Evolutionary conservation across 2,888 invertebrate genomes (phyloP).

Genomic region (Phymatocera aterrima): DNA sequence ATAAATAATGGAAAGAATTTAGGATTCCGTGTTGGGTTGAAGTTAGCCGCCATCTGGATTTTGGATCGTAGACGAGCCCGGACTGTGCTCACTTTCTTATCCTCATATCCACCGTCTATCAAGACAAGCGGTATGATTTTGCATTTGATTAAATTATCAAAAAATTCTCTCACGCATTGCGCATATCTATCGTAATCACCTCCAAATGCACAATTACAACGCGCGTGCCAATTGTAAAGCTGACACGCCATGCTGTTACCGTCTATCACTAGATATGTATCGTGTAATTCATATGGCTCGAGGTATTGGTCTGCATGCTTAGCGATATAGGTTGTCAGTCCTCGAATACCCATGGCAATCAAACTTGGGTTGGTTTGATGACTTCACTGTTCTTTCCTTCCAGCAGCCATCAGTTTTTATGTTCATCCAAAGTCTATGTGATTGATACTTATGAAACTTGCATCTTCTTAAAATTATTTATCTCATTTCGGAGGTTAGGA

Average conservation of each 20-base stretch:
- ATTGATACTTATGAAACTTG: no score
- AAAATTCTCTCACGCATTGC: constrained; percentile 81
- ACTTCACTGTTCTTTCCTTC: not conserved
- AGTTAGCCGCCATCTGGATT: constrained; percentile 77
- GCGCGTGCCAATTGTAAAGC: constrained; percentile 80
- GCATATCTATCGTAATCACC: constrained; percentile 90
- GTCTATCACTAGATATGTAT: constrained; percentile 86
- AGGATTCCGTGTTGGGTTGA: constrained; percentile 77
- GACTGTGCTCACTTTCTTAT: constrained; percentile 83
- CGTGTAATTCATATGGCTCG: constrained; percentile 80
- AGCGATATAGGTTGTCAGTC: constrained; percentile 88
- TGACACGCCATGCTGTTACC: constrained; percentile 87
- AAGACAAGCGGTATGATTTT: constrained; percentile 84
- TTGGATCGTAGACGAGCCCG: constrained; percentile 79
- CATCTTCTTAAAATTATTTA: not conserved
- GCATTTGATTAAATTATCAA: constrained; percentile 82
- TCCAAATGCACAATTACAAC: constrained; percentile 85
- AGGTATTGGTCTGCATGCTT: constrained; percentile 81
- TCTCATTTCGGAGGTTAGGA: not conserved
- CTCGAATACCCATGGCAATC: constrained; percentile 87
- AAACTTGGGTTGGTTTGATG: not conserved
- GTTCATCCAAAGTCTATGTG: not conserved
- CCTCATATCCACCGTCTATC: constrained; percentile 88
- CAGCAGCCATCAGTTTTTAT: not conserved
- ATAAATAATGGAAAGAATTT: constrained; percentile 86